Base-by-base conservation (phyloP, 2,888 invertebrate species). In the Hirtodrosophila trivittata region DNA sequence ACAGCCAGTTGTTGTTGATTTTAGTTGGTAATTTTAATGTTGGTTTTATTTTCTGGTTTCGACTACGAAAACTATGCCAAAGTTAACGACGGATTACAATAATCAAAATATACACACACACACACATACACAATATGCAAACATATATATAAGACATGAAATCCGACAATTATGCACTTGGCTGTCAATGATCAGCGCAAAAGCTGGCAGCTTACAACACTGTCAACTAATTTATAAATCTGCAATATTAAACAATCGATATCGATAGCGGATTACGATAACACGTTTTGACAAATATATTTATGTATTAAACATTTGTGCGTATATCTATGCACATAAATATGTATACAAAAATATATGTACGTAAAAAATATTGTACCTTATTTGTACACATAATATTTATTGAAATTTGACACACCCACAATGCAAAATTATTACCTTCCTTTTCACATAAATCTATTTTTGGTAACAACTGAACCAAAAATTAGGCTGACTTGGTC, bases 21-120 rank as follows among this genome's bases (percentile, higher is more conserved):
- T 59, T 60, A 42, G 64, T 63, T 73, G 66, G 68, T 68, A 64
- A 82, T 85, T 80, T 82, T 66, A 66, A 72, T 72, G 66, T 72
- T 67, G 66, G 56, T 67, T 66, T 68, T 59, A 63, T 81, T 77
- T 75, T 69, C 68, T 66, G 55, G 68, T 75, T 77, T 83, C 62
- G 46, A 55, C 75, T 42, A 57, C 59, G 52, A 78, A 78, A 81
- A 78, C 74, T 83, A 75, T 86, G 86, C 83, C 86, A 86, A 83
- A 81, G 76, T 69, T 86, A 81, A 78, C 86, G 68, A 74, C 67
- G 63, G 66, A 86, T 85, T 82, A 68, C 70, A 85, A 70, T 73
- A 85, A 81, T 73, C 67, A 70, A 81, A 63, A 52, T 55, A 58
- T 49, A 41, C 42, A 43, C 26, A 55, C 14, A 45, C 2, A 42